A percentile compares a stretch with the other conserved stretches of the same genome.
Evolutionary conservation across 1,140 invertebrate genomes (phyloP).

Genomic region (Drosophila rhopaloa): DNA sequence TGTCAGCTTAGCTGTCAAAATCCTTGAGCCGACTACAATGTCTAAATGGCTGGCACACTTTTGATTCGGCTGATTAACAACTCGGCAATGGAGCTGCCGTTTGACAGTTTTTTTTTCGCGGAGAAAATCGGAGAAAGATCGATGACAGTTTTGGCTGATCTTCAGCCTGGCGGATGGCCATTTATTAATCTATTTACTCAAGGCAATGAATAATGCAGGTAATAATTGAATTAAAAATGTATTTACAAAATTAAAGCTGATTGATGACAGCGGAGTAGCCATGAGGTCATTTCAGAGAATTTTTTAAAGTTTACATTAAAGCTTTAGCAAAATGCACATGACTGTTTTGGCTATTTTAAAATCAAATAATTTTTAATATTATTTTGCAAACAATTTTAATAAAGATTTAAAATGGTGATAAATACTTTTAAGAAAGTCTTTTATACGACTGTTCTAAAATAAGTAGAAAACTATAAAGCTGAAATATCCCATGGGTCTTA

Average conservation of each 20-base stretch:
- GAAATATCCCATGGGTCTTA: constrained; percentile 7
- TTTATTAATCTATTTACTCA: constrained; percentile 32
- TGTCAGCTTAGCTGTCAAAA: constrained; percentile 79
- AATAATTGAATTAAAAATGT: constrained; percentile 7
- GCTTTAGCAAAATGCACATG: too few species aligned
- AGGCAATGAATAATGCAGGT: neutral
- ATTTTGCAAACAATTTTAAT: too few species aligned
- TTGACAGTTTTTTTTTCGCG: constrained; percentile 48
- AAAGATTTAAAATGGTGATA: too few species aligned
- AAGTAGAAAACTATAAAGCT: neutral
- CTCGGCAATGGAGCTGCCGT: constrained; percentile 38
- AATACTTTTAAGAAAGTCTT: too few species aligned
- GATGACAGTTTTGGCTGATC: constrained; percentile 66
- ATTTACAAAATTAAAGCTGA: constrained; percentile 14
- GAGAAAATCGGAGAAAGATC: constrained; percentile 49
- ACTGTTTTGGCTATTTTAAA: too few species aligned
- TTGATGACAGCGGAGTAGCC: neutral
- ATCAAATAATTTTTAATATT: too few species aligned
- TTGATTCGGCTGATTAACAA: constrained; percentile 66
- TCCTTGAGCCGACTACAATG: constrained; percentile 71
- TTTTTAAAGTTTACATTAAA: neutral
- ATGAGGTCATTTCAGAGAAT: neutral
- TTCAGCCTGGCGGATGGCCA: constrained; percentile 19
- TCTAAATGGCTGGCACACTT: constrained; percentile 59
- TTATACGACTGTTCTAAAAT: too few species aligned